phyloP scores from a whole-genome alignment of 2,113 vertebrate genomes.

The Atrichornis clamosus region DNA sequence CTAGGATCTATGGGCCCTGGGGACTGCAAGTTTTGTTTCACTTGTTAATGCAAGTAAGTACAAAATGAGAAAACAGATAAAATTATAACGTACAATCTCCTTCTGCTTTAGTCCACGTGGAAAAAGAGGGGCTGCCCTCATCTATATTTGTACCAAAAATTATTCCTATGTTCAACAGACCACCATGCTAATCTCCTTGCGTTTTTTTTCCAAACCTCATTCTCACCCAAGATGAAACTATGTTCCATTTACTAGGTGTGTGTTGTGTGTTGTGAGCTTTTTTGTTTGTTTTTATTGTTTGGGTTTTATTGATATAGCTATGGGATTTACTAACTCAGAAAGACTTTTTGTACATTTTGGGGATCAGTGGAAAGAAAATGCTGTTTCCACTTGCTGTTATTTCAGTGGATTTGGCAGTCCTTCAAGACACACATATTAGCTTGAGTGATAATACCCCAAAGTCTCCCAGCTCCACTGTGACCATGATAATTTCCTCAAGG shows the following conservation, averaged over 20 bases:
- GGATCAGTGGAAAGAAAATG: slow-evolving; percentile 16
- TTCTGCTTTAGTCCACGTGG: neutral
- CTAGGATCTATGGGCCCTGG: neutral
- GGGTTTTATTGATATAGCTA: neutral
- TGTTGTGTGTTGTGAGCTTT: neutral
- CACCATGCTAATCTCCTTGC: neutral
- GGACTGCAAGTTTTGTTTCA: neutral
- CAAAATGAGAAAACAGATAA: neutral
- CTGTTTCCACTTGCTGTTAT: slow-evolving; percentile 23
- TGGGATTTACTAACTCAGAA: slow-evolving; percentile 9
- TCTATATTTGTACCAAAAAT: neutral
- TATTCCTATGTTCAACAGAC: neutral
- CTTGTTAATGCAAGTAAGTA: neutral
- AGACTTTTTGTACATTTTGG: slow-evolving; percentile 3
- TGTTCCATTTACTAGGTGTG: neutral
- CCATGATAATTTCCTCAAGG: neutral
- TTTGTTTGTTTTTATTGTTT: neutral
- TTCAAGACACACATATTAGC: neutral
- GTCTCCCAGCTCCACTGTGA: neutral
- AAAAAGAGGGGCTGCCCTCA: neutral
- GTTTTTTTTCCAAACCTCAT: neutral
- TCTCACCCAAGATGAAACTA: neutral
- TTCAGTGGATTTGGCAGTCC: slow-evolving; percentile 33
- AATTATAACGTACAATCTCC: neutral
- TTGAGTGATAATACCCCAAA: neutral